A percentile compares a stretch with the other conserved stretches of the same genome.
These are phyloP conservation scores for Sebastes matsubarae DNA, from an alignment of 2,797 vertebrate species.

Conservation along the genomic window DNA sequence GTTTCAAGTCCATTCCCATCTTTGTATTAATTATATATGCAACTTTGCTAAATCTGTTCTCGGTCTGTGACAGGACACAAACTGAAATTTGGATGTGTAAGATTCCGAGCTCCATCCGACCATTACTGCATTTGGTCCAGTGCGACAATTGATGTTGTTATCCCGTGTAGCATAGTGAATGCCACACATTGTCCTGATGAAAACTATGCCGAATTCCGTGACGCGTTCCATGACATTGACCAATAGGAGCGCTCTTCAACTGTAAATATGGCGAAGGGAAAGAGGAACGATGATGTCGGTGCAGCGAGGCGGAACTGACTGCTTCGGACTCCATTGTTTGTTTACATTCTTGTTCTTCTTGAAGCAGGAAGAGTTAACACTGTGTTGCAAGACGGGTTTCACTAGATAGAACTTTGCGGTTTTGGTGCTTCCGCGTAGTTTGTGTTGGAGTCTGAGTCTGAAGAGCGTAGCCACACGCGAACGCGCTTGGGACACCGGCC, in stretches of 20 bases:
- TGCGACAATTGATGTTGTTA: no score
- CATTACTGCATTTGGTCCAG: background rate
- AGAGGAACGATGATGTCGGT: background rate
- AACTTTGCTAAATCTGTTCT: background rate
- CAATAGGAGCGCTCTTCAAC: background rate
- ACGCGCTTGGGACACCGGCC: rapidly evolving
- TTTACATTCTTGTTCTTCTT: background rate
- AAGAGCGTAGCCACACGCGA: rapidly evolving
- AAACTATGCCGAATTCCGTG: rapidly evolving
- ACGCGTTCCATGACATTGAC: background rate
- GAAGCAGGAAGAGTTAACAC: no score
- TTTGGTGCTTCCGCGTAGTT: no score
- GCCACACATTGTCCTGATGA: no score
- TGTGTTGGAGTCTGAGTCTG: no score
- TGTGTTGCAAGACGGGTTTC: no score
- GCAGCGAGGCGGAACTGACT: background rate
- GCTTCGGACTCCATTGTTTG: background rate
- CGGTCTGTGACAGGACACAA: background rate
- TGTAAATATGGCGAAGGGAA: background rate
- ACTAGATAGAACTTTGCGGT: no score
- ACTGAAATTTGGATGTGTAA: background rate
- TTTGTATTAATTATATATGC: background rate
- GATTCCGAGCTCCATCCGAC: background rate
- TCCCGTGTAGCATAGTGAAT: no score
- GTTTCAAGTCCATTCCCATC: background rate